phyloP scores from a whole-genome alignment of 2,113 vertebrate species.

The Chlorocebus sabaeus region DNA sequence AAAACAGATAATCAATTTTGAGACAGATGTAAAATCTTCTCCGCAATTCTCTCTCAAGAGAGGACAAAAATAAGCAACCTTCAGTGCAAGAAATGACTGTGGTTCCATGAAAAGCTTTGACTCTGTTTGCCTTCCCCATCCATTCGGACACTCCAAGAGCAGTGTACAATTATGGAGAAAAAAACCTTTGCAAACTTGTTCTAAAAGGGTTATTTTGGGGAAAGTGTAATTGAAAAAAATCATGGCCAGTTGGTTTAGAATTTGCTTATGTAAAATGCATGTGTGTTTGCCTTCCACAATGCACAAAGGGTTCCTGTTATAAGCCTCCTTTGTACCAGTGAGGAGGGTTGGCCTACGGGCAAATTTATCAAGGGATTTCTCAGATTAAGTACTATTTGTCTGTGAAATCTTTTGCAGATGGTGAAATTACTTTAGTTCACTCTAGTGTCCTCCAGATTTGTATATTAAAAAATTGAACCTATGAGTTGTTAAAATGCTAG shows the following conservation, averaged over 20 bases:
- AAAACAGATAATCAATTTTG: conserved; percentile 64
- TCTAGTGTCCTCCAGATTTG: conserved; percentile 43
- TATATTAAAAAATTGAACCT: neutral
- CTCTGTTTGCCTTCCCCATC: neutral
- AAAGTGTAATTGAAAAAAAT: conserved; percentile 59
- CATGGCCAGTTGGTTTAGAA: conserved; percentile 50
- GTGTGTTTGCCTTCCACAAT: conserved; percentile 46
- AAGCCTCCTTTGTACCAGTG: conserved; percentile 1
- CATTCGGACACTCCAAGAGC: neutral
- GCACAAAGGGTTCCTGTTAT: conserved; percentile 51
- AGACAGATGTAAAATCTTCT: conserved; percentile 55
- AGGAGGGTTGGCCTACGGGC: conserved; percentile 27
- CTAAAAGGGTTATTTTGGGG: conserved; percentile 53
- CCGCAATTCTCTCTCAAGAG: neutral
- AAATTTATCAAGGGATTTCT: conserved; percentile 61
- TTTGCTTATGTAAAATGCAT: conserved; percentile 68
- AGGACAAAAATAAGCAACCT: conserved; percentile 47
- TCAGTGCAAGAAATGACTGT: conserved; percentile 42
- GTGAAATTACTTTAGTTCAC: conserved; percentile 47
- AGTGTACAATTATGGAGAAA: conserved; percentile 36
- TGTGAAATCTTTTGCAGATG: conserved; percentile 39
- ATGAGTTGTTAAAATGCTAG: neutral
- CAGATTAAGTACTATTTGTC: conserved; percentile 56
- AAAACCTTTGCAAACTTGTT: conserved; percentile 55
- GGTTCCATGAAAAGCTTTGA: conserved; percentile 18